A percentile compares a stretch with the other conserved stretches of the same genome.
Conservation (phyloP, 1,140 invertebrate species). For the Cotesia chilonis region DNA sequence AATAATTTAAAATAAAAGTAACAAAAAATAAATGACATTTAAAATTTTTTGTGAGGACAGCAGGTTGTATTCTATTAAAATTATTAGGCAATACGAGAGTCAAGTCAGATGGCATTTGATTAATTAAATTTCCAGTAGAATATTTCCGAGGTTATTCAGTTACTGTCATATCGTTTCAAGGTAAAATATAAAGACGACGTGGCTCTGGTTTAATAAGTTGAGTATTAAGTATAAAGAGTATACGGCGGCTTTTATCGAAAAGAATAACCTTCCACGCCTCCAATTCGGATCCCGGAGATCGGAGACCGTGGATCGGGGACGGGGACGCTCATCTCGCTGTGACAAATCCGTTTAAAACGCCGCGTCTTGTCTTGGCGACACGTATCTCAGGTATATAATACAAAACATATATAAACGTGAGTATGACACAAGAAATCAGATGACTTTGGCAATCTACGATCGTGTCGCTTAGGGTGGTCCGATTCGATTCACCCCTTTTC, state of each 20-base stretch:
- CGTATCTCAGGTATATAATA: conserved; percentile 30
- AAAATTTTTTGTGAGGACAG: background rate
- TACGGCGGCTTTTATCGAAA: conserved; percentile 20
- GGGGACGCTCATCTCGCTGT: conserved; percentile 41
- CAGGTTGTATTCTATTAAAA: background rate
- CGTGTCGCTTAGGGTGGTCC: conserved; percentile 36
- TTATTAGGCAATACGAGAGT: conserved; percentile 9
- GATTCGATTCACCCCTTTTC: conserved; percentile 40
- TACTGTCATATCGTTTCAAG: conserved; percentile 26
- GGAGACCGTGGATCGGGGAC: background rate
- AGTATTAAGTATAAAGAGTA: no score
- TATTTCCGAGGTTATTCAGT: background rate
- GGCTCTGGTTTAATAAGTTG: no score
- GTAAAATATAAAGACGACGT: background rate
- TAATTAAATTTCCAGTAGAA: conserved; percentile 20
- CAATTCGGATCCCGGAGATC: conserved; percentile 26
- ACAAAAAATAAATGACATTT: no score
- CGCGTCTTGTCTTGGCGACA: conserved; percentile 33
- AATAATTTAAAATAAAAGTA: no score
- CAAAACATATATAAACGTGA: conserved; percentile 21
- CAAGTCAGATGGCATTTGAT: conserved; percentile 4
- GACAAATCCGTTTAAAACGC: conserved; percentile 54
- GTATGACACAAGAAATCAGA: conserved; percentile 22
- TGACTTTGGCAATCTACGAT: conserved; percentile 13
- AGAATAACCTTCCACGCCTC: conserved; percentile 35